A percentile compares a stretch with the other conserved stretches of the same genome.
Evolutionary conservation across 2,888 invertebrate genomes (phyloP).

Genomic region (Machimus atricapillus): DNA sequence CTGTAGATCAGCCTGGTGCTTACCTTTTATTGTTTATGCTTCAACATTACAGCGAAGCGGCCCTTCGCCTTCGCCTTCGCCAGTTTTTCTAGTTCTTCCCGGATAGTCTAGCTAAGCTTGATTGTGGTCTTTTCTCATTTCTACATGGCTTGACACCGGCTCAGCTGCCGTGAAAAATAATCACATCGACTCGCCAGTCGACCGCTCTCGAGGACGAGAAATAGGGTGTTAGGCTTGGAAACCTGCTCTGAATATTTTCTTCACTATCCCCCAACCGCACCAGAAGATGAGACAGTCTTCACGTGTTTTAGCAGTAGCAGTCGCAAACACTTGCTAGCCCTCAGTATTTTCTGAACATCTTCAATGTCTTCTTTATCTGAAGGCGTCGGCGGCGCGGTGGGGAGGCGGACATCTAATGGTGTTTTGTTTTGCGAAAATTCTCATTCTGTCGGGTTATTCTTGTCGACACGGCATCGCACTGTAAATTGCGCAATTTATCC

Average conservation of each 20-base stretch:
- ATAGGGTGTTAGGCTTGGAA: background rate
- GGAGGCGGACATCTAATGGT: background rate
- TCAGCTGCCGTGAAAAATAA: background rate
- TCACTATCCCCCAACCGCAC: background rate
- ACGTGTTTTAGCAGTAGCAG: background rate
- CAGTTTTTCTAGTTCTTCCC: background rate
- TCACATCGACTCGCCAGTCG: background rate
- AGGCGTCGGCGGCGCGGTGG: no score
- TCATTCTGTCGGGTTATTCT: conserved; percentile 21
- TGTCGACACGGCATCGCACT: conserved; percentile 5
- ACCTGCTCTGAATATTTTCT: background rate
- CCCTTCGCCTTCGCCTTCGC: background rate
- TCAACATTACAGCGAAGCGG: background rate
- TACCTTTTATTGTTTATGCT: background rate
- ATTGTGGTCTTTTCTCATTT: background rate
- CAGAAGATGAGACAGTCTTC: background rate
- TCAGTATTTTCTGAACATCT: background rate
- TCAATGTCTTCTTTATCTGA: background rate
- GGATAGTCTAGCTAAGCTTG: background rate
- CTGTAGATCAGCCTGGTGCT: background rate
- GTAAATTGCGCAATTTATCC: conserved; percentile 32
- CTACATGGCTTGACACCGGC: background rate
- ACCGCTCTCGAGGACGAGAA: background rate
- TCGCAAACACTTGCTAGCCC: background rate
- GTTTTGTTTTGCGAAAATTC: conserved; percentile 35